Base-by-base conservation (phyloP, 2,888 invertebrate species). In the Cheilosia variabilis region DNA sequence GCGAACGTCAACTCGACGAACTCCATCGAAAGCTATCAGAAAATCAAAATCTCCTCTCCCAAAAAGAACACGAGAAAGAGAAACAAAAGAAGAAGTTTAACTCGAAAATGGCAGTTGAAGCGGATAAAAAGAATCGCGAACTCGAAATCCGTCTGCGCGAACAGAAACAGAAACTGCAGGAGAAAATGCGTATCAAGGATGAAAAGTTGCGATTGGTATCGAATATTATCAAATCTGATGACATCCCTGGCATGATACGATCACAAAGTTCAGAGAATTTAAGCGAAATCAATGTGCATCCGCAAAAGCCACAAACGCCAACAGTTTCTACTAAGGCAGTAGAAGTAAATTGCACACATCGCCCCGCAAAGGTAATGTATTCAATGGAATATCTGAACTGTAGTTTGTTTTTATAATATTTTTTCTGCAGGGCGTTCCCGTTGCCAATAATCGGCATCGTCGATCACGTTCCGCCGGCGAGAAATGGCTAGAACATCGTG, bases 401-500 rank as follows among this genome's bases (percentile, higher is more conserved):
- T 13, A 37, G 37, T 37, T 37, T 4, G 1, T 17, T 58, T 3
- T 31, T 37, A 63, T 2, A 55, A 15, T 34, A 45, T n/a, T 43
- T 0, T 19, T 15, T 5, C 19, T 41, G 4, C 24, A 96, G 93
- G 96, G 96, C 2, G 91, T 95, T 34, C 95, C 96, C 0, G 94
- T 96, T 0, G 94, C 95, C 0, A 96, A 96, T 90, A 94, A 94
- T 0, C 93, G 96, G 2, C 95, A 97, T 90, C 93, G 97, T 17
- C 93, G 98, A 27, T 98, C 98, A 0, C 94, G 96, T 63, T 98
- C 98, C 0, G 96, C 95, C 0, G 96, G 96, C 53, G 93, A 93
- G 60, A 93, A 93, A 75, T 98, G 98, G 98, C 93, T 99, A 0
- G 98, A 98, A 90, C 99, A 99, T 89, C 95, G 96, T 31, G 96